Conservation (phyloP, 2,888 invertebrate species). For the Oscheius sp. region DNA sequence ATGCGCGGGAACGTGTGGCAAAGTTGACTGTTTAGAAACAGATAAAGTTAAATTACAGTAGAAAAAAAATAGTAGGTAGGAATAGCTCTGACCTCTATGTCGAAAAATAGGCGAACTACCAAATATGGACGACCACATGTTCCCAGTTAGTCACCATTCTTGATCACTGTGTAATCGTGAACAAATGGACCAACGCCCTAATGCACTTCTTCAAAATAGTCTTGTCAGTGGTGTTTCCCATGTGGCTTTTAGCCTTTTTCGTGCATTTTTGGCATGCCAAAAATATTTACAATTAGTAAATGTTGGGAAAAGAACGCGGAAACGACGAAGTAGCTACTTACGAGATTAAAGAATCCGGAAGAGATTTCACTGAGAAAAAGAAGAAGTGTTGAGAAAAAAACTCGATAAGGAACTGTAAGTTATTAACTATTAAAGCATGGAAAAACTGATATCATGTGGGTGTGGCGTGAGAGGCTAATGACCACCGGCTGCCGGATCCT, state of each 20-base stretch:
- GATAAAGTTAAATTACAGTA: slow-evolving; percentile 2
- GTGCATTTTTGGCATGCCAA: too few relatives aligned
- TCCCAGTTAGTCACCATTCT: slow-evolving; percentile 25
- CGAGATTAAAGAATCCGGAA: not conserved
- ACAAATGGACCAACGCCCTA: slow-evolving; percentile 15
- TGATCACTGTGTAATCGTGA: slow-evolving; percentile 24
- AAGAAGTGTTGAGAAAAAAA: not conserved
- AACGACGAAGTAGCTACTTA: not conserved
- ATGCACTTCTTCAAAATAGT: slow-evolving; percentile 1
- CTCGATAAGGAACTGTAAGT: not conserved
- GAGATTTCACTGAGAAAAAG: not conserved
- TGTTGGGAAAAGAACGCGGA: not conserved
- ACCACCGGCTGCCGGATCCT: slow-evolving; percentile 29
- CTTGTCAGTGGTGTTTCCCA: too few relatives aligned
- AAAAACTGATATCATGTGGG: slow-evolving; percentile 5
- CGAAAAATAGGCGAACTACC: not conserved
- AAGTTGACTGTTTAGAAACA: slow-evolving; percentile 19
- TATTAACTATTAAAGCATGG: not conserved
- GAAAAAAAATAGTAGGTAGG: not conserved
- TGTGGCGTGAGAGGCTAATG: slow-evolving; percentile 24
- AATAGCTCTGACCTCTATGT: not conserved
- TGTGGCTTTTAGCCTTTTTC: too few relatives aligned
- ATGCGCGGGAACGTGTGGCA: slow-evolving; percentile 32
- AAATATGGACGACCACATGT: not conserved
- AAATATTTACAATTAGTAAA: not conserved